phyloP scores from a whole-genome alignment of 2,113 vertebrate species.

The Gallinago jamesoni region DNA sequence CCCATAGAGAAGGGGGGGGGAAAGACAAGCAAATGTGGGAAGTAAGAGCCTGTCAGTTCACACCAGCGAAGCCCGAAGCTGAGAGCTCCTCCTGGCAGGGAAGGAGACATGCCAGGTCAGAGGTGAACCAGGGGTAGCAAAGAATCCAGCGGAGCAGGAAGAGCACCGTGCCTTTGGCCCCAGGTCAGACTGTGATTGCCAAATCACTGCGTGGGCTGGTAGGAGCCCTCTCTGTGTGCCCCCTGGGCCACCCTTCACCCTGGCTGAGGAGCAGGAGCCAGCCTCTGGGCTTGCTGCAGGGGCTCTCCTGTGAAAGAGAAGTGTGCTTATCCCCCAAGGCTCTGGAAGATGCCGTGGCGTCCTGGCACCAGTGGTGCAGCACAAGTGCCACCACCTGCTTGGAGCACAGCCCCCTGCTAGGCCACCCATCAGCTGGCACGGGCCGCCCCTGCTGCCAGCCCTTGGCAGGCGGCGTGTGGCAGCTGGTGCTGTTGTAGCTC shows the following conservation, averaged over 20 bases:
- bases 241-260: neutral
- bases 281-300: neutral
- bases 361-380: neutral
- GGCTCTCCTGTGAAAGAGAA: neutral
- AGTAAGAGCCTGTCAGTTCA: neutral
- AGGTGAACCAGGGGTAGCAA: neutral
- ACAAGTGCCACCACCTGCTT: neutral
- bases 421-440: rapidly evolving
- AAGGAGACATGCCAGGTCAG: neutral
- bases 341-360: neutral
- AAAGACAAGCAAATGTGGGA: neutral
- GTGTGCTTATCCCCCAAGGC: neutral
- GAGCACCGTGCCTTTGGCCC: rapidly evolving
- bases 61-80: neutral
- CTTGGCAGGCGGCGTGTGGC: neutral
- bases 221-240: neutral
- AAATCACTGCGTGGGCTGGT: neutral
- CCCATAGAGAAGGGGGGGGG: neutral
- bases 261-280: neutral
- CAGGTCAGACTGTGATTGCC: neutral
- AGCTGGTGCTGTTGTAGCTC: neutral
- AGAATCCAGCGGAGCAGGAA: slow-evolving; percentile 7
- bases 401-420: neutral
- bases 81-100: neutral
- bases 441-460: neutral